Conservation (phyloP, 2,888 invertebrate species). For the Philereme vetulata region DNA sequence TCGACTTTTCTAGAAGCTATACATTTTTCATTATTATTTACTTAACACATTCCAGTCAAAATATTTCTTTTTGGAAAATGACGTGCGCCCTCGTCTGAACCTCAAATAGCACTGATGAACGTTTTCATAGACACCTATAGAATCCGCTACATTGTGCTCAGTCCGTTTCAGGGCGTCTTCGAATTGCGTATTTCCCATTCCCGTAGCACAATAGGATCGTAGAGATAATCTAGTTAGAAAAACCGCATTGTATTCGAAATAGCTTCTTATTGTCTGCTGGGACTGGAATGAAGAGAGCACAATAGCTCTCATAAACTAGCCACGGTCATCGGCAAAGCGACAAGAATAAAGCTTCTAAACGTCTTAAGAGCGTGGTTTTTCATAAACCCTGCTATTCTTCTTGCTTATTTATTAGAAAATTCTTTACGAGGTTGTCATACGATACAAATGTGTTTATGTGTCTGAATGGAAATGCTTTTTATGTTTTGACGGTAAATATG, state of each 20-base stretch:
- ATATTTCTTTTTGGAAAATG: constrained; percentile 11
- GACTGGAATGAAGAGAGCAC: constrained; percentile 44
- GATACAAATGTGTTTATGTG: constrained; percentile 22
- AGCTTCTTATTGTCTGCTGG: constrained; percentile 13
- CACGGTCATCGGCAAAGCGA: constrained; percentile 56
- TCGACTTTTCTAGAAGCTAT: constrained; percentile 4
- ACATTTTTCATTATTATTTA: neutral
- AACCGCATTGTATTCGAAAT: constrained; percentile 41
- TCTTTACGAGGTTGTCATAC: constrained; percentile 34
- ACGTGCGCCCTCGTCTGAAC: constrained; percentile 57
- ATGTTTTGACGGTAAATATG: neutral
- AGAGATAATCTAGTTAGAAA: constrained; percentile 12
- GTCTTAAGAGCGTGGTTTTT: constrained; percentile 44
- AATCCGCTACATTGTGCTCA: constrained; percentile 34
- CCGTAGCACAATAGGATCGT: constrained; percentile 33
- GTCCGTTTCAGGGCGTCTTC: constrained; percentile 39
- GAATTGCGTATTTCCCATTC: constrained; percentile 48
- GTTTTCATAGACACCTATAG: constrained; percentile 37
- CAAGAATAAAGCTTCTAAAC: constrained; percentile 53
- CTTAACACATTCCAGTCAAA: constrained; percentile 14
- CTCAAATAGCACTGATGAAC: constrained; percentile 68
- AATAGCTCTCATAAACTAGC: constrained; percentile 57
- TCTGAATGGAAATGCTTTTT: neutral
- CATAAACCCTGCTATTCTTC: constrained; percentile 41
- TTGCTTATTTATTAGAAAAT: constrained; percentile 43